phyloP scores from a whole-genome alignment of 2,113 vertebrate species.

The Callorhinus ursinus region DNA sequence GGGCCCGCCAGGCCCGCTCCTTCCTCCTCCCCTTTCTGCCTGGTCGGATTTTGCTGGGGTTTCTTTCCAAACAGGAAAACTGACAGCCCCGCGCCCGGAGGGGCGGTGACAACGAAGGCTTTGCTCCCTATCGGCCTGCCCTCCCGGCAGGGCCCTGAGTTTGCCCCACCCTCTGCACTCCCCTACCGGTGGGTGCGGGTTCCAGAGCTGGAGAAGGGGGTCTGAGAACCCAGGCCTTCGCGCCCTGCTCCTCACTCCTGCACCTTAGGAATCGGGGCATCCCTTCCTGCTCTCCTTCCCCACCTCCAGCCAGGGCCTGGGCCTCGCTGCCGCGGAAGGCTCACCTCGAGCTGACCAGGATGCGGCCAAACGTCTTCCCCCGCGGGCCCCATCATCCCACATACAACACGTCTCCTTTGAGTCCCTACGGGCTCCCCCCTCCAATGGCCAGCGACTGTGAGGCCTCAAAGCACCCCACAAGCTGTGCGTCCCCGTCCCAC shows the following conservation, averaged over 20 bases:
- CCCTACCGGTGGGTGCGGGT: neutral
- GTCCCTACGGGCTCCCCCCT: neutral
- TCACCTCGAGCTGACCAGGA: neutral
- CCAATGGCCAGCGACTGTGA: neutral
- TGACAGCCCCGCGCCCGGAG: conserved; percentile 35
- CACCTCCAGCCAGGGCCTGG: neutral
- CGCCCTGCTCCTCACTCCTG: neutral
- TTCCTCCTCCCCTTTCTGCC: neutral
- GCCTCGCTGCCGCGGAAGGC: neutral
- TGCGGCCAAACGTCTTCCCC: neutral
- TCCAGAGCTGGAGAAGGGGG: neutral
- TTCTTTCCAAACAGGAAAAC: conserved; percentile 66
- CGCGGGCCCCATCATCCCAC: neutral
- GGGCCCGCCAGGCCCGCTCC: conserved; percentile 12
- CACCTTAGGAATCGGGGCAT: neutral
- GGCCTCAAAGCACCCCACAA: neutral
- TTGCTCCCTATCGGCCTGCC: neutral
- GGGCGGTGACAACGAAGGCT: neutral
- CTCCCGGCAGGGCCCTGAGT: neutral
- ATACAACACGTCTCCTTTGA: neutral
- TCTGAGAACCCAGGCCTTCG: conserved; percentile 18
- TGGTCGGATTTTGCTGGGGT: conserved; percentile 38
- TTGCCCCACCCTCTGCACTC: conserved; percentile 1
- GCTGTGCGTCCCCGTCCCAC: neutral
- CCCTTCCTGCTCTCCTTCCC: neutral